These are phyloP conservation scores for Lithophane socia DNA, from an alignment of 2,888 invertebrate genomes.

Conservation along the genomic window DNA sequence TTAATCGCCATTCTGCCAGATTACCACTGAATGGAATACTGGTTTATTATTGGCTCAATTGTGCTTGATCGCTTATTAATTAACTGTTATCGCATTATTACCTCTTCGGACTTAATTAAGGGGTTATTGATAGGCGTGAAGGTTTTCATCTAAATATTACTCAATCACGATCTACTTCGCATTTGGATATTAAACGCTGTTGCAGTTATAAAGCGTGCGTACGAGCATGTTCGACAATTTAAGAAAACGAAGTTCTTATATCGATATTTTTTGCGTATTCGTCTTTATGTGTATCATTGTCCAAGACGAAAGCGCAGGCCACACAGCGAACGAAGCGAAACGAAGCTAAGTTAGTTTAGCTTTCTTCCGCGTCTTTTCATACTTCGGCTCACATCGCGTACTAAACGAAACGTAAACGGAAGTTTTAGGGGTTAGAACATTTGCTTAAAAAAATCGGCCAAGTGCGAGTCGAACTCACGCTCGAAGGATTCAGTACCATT, in stretches of 20 bases:
- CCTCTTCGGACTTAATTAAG: constrained; percentile 73
- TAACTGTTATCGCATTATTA: constrained; percentile 78
- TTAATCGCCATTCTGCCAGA: constrained; percentile 65
- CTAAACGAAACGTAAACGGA: no score
- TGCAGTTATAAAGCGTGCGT: neutral
- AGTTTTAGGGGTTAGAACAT: neutral
- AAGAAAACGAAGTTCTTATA: neutral
- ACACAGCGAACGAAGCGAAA: no score
- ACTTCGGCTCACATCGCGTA: no score
- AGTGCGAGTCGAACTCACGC: no score
- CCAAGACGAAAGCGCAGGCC: neutral
- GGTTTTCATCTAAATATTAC: constrained; percentile 56
- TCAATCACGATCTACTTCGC: constrained; percentile 25
- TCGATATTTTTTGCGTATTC: neutral
- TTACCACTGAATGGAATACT: constrained; percentile 65
- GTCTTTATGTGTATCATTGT: neutral
- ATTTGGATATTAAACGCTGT: constrained; percentile 25
- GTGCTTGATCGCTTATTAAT: constrained; percentile 74
- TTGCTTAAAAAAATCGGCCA: neutral
- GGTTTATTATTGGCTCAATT: constrained; percentile 67
- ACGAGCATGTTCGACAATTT: neutral
- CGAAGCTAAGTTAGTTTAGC: no score
- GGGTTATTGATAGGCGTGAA: constrained; percentile 69
- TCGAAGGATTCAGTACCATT: no score
- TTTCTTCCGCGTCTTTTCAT: no score